These are phyloP conservation scores for Ceyx melanurus DNA, from an alignment of 2,113 vertebrate species.

Conservation along the genomic window DNA sequence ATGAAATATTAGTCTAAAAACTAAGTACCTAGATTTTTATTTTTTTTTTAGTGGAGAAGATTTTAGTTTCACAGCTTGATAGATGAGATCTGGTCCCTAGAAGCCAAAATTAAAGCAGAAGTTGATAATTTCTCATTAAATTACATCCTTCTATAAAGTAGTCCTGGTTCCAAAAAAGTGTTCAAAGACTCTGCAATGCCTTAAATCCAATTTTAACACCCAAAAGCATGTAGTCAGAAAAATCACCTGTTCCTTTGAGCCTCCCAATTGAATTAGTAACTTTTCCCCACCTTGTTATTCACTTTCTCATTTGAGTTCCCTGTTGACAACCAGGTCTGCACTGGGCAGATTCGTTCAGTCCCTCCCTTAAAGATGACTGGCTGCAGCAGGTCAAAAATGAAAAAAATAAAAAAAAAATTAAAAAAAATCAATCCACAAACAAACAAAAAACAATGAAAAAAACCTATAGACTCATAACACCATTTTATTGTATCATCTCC, in stretches of 20 bases:
- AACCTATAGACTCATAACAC: constrained; percentile 45
- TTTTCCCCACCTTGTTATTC: background rate
- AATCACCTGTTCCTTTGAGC: background rate
- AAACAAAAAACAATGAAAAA: constrained; percentile 19
- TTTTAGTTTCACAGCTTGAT: constrained; percentile 80
- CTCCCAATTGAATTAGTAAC: background rate
- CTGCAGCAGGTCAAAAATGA: background rate
- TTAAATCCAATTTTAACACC: background rate
- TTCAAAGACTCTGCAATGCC: background rate
- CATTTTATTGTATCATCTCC: constrained; percentile 68
- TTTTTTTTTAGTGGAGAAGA: constrained; percentile 66
- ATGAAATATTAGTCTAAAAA: constrained; percentile 67
- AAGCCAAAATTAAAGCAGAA: constrained; percentile 54
- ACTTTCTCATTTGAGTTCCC: background rate
- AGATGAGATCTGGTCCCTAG: constrained; percentile 68
- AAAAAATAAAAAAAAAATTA: background rate
- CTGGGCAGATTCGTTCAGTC: background rate
- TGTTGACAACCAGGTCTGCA: background rate
- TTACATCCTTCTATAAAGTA: constrained; percentile 15
- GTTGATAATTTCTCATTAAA: constrained; percentile 41
- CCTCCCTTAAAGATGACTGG: background rate
- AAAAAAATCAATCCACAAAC: background rate
- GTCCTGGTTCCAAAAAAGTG: background rate
- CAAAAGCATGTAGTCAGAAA: background rate
- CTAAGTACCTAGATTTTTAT: constrained; percentile 53